Evolutionary conservation across 1,140 invertebrate genomes (phyloP).

Genomic region (Andrena cerasifolii): DNA sequence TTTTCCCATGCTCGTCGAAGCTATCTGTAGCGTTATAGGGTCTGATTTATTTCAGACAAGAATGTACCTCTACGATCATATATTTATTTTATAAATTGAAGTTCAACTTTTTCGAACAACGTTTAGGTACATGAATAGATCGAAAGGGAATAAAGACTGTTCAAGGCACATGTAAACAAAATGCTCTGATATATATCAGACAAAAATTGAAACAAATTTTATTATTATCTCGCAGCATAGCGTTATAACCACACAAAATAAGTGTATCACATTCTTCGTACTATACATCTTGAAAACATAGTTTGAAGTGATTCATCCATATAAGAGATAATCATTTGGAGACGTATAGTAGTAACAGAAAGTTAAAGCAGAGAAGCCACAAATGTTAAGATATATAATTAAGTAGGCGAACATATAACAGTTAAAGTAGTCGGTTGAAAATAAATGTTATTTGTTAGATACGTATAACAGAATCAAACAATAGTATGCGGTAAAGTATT

Average conservation of each 20-base stretch:
- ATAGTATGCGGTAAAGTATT: not conserved
- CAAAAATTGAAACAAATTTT: not conserved
- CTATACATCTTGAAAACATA: not conserved
- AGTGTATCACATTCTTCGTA: not conserved
- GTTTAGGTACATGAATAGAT: not conserved
- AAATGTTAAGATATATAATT: not conserved
- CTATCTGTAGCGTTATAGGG: not conserved
- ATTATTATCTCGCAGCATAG: not conserved
- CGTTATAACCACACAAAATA: not conserved
- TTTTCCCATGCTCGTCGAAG: not conserved
- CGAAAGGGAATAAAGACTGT: not conserved
- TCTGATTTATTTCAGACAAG: not conserved
- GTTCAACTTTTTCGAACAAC: slow-evolving; percentile 5
- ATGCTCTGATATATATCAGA: slow-evolving; percentile 24
- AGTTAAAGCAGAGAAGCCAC: not conserved
- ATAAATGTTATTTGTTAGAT: not conserved
- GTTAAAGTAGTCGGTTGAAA: not conserved
- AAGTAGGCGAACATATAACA: not conserved
- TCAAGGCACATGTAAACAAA: slow-evolving; percentile 7
- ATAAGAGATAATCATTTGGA: not conserved
- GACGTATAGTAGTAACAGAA: not conserved
- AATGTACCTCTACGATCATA: slow-evolving; percentile 1
- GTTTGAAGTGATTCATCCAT: not conserved
- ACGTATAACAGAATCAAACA: not conserved
- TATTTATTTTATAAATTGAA: not conserved